Base-by-base conservation (phyloP, 2,797 vertebrate species). In the Pterois miles region DNA sequence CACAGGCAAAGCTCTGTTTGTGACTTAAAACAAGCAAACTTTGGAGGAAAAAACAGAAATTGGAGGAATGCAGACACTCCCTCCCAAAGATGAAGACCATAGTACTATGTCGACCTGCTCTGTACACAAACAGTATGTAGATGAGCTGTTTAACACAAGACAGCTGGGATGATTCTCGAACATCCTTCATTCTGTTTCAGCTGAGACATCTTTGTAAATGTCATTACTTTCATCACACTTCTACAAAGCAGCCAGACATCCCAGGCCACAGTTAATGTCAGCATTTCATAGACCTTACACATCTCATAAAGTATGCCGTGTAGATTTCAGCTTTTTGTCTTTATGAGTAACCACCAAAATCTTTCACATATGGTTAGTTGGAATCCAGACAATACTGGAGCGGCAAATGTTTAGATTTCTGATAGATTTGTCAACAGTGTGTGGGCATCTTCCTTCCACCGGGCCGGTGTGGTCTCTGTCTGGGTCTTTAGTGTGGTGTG, bases 391-490 rank as follows among this genome's bases (percentile, higher is more conserved):
- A 64, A 43, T 33, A 27, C 62, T 81, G 66, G 80, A 83, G 84
- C 53, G 13, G 76, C 62, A 80, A 86, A 83, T 82, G 78, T 85
- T 86, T 87, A 57, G 48, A 80, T 80, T 84, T 88, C 73, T 82
- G 78, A 88, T 85, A 63, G 66, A 68, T 87, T 81, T n/a, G 56
- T 93, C 85, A 91, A 85, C 89, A 88, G 14, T 72, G 81, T 75
- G 92, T 89, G 87, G 90, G 90, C 73, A 74, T 74, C 86, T 89
- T 90, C 87, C 87, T 90, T 92, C 89, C 86, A 87, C 78, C 46
- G n/a, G 80, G 50, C 33, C 10, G 16, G 22, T 86, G 88, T 76
- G 88, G 90, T 88, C 85, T 89, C 76, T 10, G 64, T 69, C 69
- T 66, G 57, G 36, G 23, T 74, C 84, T 90, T 88, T 88, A 9